These are phyloP conservation scores for Aplodontia rufa DNA, from an alignment of 2,113 vertebrate genomes.

Conservation along the genomic window DNA sequence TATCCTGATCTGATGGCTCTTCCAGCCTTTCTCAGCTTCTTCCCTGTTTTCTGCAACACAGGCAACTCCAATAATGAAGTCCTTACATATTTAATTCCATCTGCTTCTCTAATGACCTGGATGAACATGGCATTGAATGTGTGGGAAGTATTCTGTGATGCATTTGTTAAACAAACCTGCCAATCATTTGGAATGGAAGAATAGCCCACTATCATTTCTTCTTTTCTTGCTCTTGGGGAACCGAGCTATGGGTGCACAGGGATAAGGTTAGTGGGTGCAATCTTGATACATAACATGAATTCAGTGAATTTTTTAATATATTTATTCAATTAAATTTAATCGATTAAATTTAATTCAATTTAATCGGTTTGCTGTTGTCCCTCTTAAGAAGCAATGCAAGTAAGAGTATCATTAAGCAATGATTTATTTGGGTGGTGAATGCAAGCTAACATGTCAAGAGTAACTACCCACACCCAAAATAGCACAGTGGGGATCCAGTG, in stretches of 20 bases:
- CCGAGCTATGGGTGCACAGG: background rate
- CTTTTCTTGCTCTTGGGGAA: background rate
- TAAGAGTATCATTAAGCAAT: background rate
- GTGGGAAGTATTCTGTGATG: too few relatives aligned
- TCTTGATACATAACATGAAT: background rate
- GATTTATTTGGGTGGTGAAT: background rate
- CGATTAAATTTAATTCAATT: too few relatives aligned
- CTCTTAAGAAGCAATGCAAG: background rate
- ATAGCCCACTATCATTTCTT: background rate
- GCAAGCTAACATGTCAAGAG: background rate
- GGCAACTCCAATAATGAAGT: background rate
- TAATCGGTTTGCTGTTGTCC: too few relatives aligned
- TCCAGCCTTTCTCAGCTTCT: background rate
- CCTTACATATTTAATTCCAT: background rate
- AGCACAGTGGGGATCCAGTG: background rate
- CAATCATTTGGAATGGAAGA: background rate
- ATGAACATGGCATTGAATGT: background rate
- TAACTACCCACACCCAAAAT: background rate
- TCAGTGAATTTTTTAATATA: background rate
- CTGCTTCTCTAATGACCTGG: background rate
- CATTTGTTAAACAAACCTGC: background rate
- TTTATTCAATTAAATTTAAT: background rate
- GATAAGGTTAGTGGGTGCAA: rapidly evolving
- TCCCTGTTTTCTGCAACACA: background rate
- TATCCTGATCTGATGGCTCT: rapidly evolving